A percentile compares a stretch with the other conserved stretches of the same genome.
phyloP scores from a whole-genome alignment of 2,888 invertebrate species.

The Vandiemenella viatica region DNA sequence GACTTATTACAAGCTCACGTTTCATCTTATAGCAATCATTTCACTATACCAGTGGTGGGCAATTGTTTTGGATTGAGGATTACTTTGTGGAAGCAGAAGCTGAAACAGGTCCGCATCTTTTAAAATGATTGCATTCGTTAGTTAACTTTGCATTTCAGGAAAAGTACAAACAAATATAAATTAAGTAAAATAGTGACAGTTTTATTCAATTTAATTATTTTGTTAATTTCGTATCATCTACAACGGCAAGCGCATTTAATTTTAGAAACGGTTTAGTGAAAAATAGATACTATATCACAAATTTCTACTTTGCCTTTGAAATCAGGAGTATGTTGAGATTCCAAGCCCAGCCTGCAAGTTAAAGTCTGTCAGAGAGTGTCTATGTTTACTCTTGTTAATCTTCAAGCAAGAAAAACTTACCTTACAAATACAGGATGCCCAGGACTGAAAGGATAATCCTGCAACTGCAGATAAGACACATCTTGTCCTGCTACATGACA shows the following conservation, averaged over 20 bases:
- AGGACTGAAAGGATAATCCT: too few relatives aligned
- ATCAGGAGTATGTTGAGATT: background rate
- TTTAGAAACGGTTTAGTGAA: background rate
- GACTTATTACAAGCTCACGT: too few relatives aligned
- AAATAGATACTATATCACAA: background rate
- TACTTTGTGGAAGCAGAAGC: background rate
- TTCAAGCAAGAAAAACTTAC: background rate
- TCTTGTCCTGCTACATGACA: too few relatives aligned
- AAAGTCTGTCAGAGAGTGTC: background rate
- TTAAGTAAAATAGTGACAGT: background rate
- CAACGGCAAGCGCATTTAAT: background rate
- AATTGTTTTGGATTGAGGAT: background rate
- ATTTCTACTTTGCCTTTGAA: background rate
- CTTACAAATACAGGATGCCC: background rate
- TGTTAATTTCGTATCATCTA: background rate
- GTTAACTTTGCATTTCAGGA: background rate
- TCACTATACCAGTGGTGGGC: background rate
- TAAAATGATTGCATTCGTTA: background rate
- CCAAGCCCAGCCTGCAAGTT: background rate
- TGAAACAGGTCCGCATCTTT: background rate
- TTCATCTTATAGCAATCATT: too few relatives aligned
- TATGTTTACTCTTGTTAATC: background rate
- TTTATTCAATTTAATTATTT: background rate
- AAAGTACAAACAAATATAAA: background rate
- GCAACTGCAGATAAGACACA: too few relatives aligned